phyloP scores from a whole-genome alignment of 2,797 vertebrate species.

The Peromyscus eremicus region DNA sequence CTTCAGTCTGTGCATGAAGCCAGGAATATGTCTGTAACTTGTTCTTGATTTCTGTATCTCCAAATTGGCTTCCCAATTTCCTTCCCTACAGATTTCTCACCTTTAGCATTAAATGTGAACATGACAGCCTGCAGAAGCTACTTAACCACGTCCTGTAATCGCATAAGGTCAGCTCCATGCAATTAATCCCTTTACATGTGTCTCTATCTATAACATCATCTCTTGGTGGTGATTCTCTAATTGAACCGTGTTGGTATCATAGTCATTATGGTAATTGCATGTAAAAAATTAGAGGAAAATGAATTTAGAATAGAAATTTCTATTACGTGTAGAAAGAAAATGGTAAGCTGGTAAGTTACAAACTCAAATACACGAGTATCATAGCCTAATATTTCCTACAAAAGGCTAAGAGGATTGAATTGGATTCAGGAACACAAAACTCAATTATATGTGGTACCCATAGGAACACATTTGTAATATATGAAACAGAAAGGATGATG shows the following conservation, averaged over 20 bases:
- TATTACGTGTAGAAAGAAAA: not conserved
- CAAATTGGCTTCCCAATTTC: not conserved
- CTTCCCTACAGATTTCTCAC: not conserved
- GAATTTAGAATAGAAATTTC: not conserved
- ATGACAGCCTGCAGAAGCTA: not conserved
- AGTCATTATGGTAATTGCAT: not conserved
- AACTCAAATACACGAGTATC: not conserved
- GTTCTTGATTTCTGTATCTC: not conserved
- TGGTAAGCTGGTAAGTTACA: not conserved
- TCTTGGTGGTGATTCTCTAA: not conserved
- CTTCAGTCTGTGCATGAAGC: not conserved
- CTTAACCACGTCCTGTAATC: not conserved
- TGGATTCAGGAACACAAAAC: not conserved
- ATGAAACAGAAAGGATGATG: not conserved
- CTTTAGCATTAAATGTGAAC: not conserved
- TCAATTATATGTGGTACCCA: not conserved
- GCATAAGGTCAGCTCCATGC: not conserved
- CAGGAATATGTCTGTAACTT: not conserved
- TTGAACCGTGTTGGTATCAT: not conserved
- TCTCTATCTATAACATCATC: not conserved
- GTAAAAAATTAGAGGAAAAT: not conserved
- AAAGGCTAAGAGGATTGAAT: not conserved
- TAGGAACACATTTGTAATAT: not conserved
- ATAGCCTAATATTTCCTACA: not conserved
- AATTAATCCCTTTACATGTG: not conserved